Base-by-base conservation (phyloP, 2,888 invertebrate genomes). In the Hydrotaea cyrtoneurina region DNA sequence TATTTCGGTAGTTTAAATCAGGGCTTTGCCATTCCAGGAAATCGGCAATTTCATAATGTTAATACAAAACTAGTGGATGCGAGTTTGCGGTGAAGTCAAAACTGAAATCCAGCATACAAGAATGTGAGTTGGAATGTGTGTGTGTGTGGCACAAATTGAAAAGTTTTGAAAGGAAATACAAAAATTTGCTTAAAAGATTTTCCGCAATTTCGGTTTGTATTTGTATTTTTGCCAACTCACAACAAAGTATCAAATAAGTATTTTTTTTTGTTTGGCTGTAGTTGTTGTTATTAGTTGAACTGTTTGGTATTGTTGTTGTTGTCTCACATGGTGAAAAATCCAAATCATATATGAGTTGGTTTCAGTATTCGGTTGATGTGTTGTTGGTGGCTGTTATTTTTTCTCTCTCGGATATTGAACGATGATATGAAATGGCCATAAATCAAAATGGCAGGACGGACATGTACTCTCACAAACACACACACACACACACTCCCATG, bases 381-480 rank as follows among this genome's bases (percentile, higher is more conserved):
- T 78, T 82, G 43, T 36, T 62, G 62, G 1, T 69, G 69, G 50
- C 13, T 50, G 50, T 62, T 19, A 31, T 74, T 80, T 57, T 80
- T 78, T 84, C n/a, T n/a, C n/a, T n/a, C n/a, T 79, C 76, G 86
- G 90, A 89, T 90, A 90, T 91, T 91, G 91, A 91, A 91, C 90
- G 89, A 89, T 89, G 91, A 90, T 91, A 90, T 90, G 89, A 90
- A 90, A 90, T 89, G 89, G 89, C 89, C 90, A 91, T 91, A 91
- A 91, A 91, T 91, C 91, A 91, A 91, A 91, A 91, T 91, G 91
- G 91, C 90, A 89, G 91, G 91, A 90, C 91, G 89, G 90, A 89
- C 86, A 77, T 79, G 71, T 13, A 76, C 66, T 77, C 87, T 87
- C 86, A 85, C 66, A 77, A 86, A 87, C 86, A 86, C 86, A 77